Percentiles rank a stretch among this genome's conserved stretches.
phyloP scores from a whole-genome alignment of 2,888 invertebrate species.

The Hypselothyrea guttata region DNA sequence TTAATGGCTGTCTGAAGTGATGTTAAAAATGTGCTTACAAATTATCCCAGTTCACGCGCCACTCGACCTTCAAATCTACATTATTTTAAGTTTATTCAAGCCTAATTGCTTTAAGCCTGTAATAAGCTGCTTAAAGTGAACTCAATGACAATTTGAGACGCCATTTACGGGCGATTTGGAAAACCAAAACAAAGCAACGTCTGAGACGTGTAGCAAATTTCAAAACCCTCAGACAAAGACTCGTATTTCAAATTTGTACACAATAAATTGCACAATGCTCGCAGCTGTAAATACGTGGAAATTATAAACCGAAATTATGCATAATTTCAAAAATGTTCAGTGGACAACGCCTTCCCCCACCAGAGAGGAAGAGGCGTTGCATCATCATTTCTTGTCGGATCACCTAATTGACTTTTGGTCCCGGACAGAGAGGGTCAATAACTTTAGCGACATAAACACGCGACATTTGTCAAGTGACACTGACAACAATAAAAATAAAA shows the following conservation, averaged over 20 bases:
- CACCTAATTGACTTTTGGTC: constrained; percentile 48
- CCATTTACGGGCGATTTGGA: constrained; percentile 37
- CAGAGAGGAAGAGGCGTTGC: constrained; percentile 32
- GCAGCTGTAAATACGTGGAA: constrained; percentile 11
- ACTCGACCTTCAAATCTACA: constrained; percentile 26
- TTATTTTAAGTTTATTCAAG: constrained; percentile 17
- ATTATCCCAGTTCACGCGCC: neutral
- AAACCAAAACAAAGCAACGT: constrained; percentile 29
- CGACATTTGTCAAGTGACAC: constrained; percentile 26
- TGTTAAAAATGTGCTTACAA: constrained; percentile 2
- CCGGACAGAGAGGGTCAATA: constrained; percentile 47
- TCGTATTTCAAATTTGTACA: constrained; percentile 1
- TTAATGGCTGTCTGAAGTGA: too few species aligned
- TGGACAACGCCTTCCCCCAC: constrained; percentile 23
- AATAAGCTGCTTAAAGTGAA: constrained; percentile 24
- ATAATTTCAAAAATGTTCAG: constrained; percentile 29
- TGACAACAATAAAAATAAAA: constrained; percentile 1
- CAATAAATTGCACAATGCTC: constrained; percentile 28
- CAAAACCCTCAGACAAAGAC: constrained; percentile 1
- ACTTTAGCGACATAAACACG: constrained; percentile 36
- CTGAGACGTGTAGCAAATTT: constrained; percentile 22
- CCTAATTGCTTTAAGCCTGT: constrained; percentile 37
- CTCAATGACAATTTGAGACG: constrained; percentile 42
- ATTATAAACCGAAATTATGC: constrained; percentile 22
- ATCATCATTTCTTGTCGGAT: constrained; percentile 41